A percentile compares a stretch with the other conserved stretches of the same genome.
Conservation (phyloP, 2,888 invertebrate species). For the Lymantria monacha region DNA sequence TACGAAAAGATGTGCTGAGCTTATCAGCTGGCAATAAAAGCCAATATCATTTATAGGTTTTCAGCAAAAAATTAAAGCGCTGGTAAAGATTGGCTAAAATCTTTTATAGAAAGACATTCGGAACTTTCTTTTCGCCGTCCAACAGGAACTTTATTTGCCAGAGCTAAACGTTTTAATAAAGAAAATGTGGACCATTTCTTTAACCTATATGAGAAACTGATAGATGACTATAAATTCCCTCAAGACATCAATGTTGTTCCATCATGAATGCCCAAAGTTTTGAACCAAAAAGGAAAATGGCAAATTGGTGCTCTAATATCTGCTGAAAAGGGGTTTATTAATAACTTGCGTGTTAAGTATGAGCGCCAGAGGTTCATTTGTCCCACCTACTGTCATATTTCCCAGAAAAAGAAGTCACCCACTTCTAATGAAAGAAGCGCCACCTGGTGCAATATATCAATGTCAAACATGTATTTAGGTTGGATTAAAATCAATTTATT, state of each 20-base stretch:
- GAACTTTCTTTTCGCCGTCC: slow-evolving; percentile 16
- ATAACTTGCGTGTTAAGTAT: slow-evolving; percentile 26
- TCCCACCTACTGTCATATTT: slow-evolving; percentile 32
- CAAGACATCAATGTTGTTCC: slow-evolving; percentile 39
- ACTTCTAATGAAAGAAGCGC: slow-evolving; percentile 25
- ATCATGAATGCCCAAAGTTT: slow-evolving; percentile 34
- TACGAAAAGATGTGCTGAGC: slow-evolving; percentile 5
- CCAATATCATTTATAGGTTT: neutral
- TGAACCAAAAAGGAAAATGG: slow-evolving; percentile 39
- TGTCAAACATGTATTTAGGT: slow-evolving; percentile 1
- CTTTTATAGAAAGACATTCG: slow-evolving; percentile 10
- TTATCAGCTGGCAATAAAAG: neutral
- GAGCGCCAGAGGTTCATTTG: slow-evolving; percentile 25
- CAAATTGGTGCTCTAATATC: slow-evolving; percentile 41
- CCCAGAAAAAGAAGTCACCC: slow-evolving; percentile 20
- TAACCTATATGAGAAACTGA: slow-evolving; percentile 5
- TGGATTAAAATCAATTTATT: slow-evolving; percentile 15
- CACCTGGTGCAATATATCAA: slow-evolving; percentile 14
- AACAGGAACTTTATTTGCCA: slow-evolving; percentile 15
- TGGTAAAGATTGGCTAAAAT: neutral
- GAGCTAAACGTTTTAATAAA: slow-evolving; percentile 14
- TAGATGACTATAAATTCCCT: slow-evolving; percentile 9
- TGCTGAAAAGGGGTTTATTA: slow-evolving; percentile 42
- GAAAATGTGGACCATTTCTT: slow-evolving; percentile 16
- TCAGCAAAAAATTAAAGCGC: slow-evolving; percentile 1